These are phyloP conservation scores for Nomada hirtipes DNA, from an alignment of 2,888 invertebrate species.

Conservation along the genomic window DNA sequence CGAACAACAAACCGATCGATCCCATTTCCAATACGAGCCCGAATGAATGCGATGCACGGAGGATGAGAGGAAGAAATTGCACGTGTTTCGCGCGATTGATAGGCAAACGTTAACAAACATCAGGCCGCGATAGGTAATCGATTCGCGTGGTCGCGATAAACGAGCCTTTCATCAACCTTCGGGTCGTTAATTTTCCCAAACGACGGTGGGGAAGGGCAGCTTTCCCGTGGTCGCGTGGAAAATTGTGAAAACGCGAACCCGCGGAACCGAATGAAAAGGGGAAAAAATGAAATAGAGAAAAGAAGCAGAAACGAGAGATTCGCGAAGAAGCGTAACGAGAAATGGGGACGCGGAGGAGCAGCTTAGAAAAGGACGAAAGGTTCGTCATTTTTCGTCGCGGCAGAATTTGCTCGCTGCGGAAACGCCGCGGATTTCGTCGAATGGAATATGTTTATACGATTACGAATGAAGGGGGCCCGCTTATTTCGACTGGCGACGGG, in stretches of 20 bases:
- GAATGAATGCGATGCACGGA: not conserved
- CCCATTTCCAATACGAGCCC: not conserved
- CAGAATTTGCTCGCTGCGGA: not conserved
- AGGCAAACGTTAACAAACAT: conserved; percentile 13
- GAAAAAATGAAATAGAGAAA: not conserved
- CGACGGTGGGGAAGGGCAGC: not conserved
- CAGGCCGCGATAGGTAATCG: not conserved
- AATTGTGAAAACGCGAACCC: not conserved
- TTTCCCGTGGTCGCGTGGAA: not conserved
- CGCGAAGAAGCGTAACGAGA: not conserved
- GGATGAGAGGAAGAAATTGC: conserved; percentile 13
- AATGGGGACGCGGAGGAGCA: not conserved
- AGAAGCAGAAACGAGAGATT: not conserved
- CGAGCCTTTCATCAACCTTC: conserved; percentile 17
- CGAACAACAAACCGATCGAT: not conserved
- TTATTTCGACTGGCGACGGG: conserved; percentile 2
- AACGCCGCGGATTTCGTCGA: not conserved
- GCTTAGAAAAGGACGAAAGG: not conserved
- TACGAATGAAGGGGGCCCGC: not conserved
- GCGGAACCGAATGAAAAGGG: too few relatives aligned
- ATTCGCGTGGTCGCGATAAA: conserved; percentile 18
- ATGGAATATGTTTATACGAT: conserved; percentile 1
- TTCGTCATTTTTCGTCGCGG: not conserved
- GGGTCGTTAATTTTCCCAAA: conserved; percentile 19
- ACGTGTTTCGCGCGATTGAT: not conserved